A percentile compares a stretch with the other conserved stretches of the same genome.
These are phyloP conservation scores for Cantharis nigra DNA, from an alignment of 2,888 invertebrate genomes.

Conservation along the genomic window DNA sequence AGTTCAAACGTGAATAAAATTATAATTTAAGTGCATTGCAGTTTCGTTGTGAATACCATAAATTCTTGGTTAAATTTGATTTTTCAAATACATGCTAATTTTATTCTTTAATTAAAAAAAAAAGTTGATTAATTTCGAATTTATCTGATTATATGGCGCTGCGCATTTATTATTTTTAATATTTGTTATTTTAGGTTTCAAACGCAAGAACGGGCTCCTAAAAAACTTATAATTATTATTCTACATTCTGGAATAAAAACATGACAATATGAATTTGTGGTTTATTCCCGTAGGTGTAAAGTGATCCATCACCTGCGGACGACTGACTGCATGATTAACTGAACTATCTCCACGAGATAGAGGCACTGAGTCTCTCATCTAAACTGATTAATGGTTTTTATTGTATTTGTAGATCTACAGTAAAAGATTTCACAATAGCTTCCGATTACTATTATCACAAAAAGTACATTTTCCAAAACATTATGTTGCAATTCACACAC, in stretches of 20 bases:
- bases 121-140: background rate
- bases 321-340: conserved; percentile 19
- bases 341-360: conserved; percentile 5
- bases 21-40: background rate
- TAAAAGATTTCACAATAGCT: conserved; percentile 5
- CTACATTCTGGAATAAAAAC: background rate
- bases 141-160: background rate
- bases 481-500: background rate
- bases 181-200: background rate
- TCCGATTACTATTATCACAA: conserved; percentile 12
- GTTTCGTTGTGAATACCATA: background rate
- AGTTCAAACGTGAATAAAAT: background rate
- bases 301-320: conserved; percentile 17
- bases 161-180: background rate
- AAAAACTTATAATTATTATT: background rate
- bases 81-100: background rate
- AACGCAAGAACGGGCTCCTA: background rate
- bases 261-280: conserved; percentile 9
- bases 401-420: conserved; percentile 14
- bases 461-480: background rate
- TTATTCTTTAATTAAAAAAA: background rate
- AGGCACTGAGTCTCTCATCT: conserved; percentile 13
- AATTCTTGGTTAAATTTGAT: background rate
- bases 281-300: conserved; percentile 13
- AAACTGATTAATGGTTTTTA: conserved; percentile 19